Percentiles rank a stretch among this genome's conserved stretches.
These are phyloP conservation scores for Phaenicophaeus curvirostris DNA, from an alignment of 2,797 vertebrate genomes.

Conservation along the genomic window DNA sequence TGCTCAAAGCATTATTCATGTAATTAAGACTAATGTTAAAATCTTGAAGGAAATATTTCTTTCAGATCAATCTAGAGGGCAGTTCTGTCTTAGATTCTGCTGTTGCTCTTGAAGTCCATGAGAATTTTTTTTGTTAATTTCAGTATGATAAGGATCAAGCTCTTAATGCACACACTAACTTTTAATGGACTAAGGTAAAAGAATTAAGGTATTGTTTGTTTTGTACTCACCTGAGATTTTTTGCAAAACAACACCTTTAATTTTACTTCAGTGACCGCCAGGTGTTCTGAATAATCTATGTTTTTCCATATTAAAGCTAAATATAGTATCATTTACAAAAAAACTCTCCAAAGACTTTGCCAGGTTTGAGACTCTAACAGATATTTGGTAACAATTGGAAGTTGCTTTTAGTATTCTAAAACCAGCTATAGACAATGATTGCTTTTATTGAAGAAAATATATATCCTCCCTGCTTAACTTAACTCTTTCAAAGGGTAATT, in stretches of 20 bases:
- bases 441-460: conserved; percentile 54
- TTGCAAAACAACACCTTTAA: conserved; percentile 14
- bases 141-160: neutral
- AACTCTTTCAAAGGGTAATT: neutral
- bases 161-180: neutral
- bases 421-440: conserved; percentile 12
- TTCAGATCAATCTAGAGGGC: neutral
- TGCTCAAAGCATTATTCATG: neutral
- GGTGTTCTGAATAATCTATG: neutral
- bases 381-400: conserved; percentile 1
- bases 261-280: conserved; percentile 28
- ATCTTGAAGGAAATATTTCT: neutral
- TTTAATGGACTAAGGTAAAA: conserved; percentile 7
- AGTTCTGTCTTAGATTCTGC: neutral
- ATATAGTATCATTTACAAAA: neutral
- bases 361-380: conserved; percentile 23
- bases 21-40: conserved; percentile 1
- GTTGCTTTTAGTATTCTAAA: conserved; percentile 10
- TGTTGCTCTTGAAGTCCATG: neutral
- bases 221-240: neutral
- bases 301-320: conserved; percentile 7
- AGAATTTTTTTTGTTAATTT: neutral
- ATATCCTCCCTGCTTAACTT: neutral
- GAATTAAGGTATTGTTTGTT: conserved; percentile 9
- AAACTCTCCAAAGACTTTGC: conserved; percentile 3